Conservation (phyloP, 2,888 invertebrate genomes). For the Tipula helvola region DNA sequence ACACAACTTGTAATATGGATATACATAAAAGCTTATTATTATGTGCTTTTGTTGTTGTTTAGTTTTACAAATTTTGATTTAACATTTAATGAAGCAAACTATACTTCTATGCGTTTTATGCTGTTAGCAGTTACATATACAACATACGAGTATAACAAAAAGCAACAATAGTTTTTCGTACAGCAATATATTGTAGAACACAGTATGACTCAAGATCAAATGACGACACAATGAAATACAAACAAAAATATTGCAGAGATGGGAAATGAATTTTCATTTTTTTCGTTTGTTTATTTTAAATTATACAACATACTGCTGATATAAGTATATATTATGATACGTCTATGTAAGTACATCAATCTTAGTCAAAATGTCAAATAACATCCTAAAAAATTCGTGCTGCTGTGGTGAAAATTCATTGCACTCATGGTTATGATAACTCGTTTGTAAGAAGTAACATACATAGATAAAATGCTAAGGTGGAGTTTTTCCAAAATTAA, state of each 20-base stretch:
- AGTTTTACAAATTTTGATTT: neutral
- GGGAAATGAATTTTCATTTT: neutral
- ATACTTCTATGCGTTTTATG: neutral
- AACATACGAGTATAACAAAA: no score
- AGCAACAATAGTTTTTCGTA: neutral
- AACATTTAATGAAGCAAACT: neutral
- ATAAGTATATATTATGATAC: neutral
- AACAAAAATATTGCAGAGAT: neutral
- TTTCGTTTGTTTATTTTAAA: neutral
- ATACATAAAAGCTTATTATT: neutral
- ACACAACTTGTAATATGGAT: neutral
- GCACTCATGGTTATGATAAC: neutral
- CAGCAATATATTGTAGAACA: neutral
- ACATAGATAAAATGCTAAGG: neutral
- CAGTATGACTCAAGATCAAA: neutral
- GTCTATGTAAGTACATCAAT: neutral
- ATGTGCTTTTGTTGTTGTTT: neutral
- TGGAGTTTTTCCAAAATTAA: neutral
- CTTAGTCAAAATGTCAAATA: neutral
- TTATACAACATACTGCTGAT: neutral
- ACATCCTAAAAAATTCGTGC: neutral
- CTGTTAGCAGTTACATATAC: neutral
- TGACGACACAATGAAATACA: neutral
- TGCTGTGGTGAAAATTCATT: neutral
- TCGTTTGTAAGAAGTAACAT: neutral